Base-by-base conservation (phyloP, 2,797 vertebrate genomes). In the Erethizon dorsatum region DNA sequence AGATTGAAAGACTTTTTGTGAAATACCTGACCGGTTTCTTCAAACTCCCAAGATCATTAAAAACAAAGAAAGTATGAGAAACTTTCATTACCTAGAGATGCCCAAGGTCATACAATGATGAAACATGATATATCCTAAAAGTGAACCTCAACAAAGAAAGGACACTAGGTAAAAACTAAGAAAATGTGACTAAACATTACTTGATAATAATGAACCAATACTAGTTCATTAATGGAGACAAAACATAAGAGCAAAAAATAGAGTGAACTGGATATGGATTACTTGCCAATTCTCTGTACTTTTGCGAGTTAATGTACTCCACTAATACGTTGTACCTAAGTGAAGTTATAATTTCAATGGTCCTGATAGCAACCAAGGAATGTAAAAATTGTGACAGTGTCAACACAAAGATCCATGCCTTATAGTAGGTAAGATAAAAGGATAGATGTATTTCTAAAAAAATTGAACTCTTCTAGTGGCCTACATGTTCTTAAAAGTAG, bases 351-450 rank as follows among this genome's bases (percentile, higher is more conserved):
- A 92, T 41, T 69, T 0, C 17, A 59, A 8, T n/a, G 5, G 33
- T 69, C 92, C 92, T 88, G 37, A 92, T 56, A 80, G n/a, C 87
- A 80, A n/a, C 4, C 14, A 86, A 91, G n/a, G 13, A 85, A 91
- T 33, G 6, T 67, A n/a, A 92, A 94, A 41, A 79, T 59, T 33
- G 10, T 73, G 10, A 41, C 22, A 33, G 13, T 59, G 3, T 2
- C 63, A 94, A 90, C 2, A 56, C 20, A 71, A 71, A 13, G 1
- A 61, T 67, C 31, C 78, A 24, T 1, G 69, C 22, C 31, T 31
- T 50, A 4, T 12, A 54, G 41, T 33, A 91, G n/a, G 17, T 31
- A 86, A 91, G 47, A 26, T 17, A 63, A 78, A 78, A 45, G 2
- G 5, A 26, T 41, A 54, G 2, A 15, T 41, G 22, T 22, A 65